Percentiles rank a stretch among this genome's conserved stretches.
phyloP scores from a whole-genome alignment of 2,888 invertebrate species.

The Raillietiella orientalis region DNA sequence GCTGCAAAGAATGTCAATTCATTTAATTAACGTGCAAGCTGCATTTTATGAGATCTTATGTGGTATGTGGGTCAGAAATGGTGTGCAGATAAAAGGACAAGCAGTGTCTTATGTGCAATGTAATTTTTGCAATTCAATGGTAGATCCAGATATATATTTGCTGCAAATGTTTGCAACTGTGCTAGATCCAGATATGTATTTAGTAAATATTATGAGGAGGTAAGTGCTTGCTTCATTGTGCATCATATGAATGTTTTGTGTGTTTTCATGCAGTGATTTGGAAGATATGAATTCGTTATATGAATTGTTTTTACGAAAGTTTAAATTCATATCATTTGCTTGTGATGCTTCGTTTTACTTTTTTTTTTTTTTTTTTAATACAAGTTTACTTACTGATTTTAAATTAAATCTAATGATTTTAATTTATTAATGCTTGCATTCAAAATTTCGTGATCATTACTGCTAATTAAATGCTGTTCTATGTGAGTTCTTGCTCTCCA shows the following conservation, averaged over 20 bases:
- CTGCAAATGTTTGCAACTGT: conserved; percentile 73
- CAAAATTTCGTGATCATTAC: too few relatives aligned
- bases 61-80: conserved; percentile 86
- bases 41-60: conserved; percentile 79
- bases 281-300: too few relatives aligned
- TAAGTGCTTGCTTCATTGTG: conserved; percentile 1
- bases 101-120: conserved; percentile 97
- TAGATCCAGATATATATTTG: conserved; percentile 82
- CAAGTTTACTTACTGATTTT: too few relatives aligned
- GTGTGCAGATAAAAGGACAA: conserved; percentile 89
- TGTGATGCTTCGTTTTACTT: too few relatives aligned
- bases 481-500: too few relatives aligned
- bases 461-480: too few relatives aligned
- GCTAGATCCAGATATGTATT: conserved; percentile 42
- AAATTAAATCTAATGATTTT: too few relatives aligned
- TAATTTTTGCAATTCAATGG: conserved; percentile 95
- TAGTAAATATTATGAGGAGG: background rate
- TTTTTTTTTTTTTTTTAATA: conserved; percentile 4
- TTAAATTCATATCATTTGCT: too few relatives aligned
- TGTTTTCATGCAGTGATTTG: background rate
- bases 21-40: conserved; percentile 72
- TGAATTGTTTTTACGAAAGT: too few relatives aligned
- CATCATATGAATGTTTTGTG: conserved; percentile 1
- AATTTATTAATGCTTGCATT: too few relatives aligned
- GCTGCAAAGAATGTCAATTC: conserved; percentile 51